These are phyloP conservation scores for Stylophora pistillata DNA, from an alignment of 64 coral and sea anemone genomes.

Conservation along the genomic window DNA sequence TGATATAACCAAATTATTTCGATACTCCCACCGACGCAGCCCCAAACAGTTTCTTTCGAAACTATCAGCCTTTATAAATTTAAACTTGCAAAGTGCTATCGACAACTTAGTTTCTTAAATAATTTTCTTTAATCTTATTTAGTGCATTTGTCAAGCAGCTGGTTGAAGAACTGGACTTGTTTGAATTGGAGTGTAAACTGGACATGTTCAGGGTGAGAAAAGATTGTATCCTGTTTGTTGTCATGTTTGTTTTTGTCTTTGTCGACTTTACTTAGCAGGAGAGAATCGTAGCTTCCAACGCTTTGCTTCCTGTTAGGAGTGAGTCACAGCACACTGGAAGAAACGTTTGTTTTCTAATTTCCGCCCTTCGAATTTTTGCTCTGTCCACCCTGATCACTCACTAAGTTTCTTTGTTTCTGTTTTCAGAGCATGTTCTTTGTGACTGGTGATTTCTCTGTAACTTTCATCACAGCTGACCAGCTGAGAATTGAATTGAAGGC, in stretches of 20 bases:
- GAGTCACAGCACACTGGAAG: too few relatives aligned
- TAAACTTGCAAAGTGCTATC: neutral
- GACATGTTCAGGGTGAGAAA: slow-evolving; percentile 73
- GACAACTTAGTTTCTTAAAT: neutral
- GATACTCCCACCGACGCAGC: too few relatives aligned
- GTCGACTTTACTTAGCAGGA: neutral
- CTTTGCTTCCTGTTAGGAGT: neutral
- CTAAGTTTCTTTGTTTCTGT: neutral
- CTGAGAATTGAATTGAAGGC: slow-evolving; percentile 89
- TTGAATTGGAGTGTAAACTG: slow-evolving; percentile 82
- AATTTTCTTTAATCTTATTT: neutral
- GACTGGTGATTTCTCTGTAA: slow-evolving; percentile 69
- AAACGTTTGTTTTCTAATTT: too few relatives aligned
- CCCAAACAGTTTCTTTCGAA: too few relatives aligned
- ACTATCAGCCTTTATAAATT: too few relatives aligned
- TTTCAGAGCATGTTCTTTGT: slow-evolving; percentile 89
- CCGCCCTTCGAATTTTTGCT: neutral
- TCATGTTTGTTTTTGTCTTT: neutral
- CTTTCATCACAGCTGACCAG: slow-evolving; percentile 69
- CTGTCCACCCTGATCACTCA: neutral
- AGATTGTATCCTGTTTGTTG: neutral
- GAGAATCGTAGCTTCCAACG: neutral
- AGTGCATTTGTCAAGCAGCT: slow-evolving; percentile 74
- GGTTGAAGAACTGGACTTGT: slow-evolving; percentile 78
- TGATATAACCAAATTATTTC: too few relatives aligned